Conservation (phyloP, 2,113 vertebrate species). For the Acrocephalus kingi region DNA sequence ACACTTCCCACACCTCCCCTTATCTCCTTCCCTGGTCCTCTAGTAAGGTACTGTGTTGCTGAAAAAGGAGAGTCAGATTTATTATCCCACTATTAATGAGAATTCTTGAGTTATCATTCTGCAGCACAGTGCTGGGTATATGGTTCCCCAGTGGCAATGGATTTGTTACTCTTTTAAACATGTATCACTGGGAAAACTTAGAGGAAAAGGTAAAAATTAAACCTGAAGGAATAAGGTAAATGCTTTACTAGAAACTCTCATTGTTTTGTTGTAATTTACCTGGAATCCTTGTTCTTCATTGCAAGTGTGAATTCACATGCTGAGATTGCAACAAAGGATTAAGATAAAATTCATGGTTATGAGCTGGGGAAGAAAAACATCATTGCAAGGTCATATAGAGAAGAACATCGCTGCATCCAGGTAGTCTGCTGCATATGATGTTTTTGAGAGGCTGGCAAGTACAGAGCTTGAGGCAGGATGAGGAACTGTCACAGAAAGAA, state of each 20-base stretch:
- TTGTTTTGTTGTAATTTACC: background rate
- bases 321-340: slow-evolving; percentile 36
- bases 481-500: slow-evolving; percentile 23
- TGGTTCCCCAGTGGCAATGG: background rate
- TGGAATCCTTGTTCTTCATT: slow-evolving; percentile 27
- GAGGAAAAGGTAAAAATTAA: background rate
- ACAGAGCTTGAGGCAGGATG: slow-evolving; percentile 39
- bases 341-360: background rate
- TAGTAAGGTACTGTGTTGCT: background rate
- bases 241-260: background rate
- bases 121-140: background rate
- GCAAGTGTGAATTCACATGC: background rate
- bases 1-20: too few species aligned
- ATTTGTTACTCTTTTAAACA: background rate
- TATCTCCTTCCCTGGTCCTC: background rate
- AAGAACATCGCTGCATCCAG: slow-evolving; percentile 28
- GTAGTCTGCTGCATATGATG: slow-evolving; percentile 35
- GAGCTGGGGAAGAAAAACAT: background rate
- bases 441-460: slow-evolving; percentile 24
- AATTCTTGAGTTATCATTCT: background rate
- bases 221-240: slow-evolving; percentile 4
- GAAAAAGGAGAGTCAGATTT: background rate
- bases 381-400: slow-evolving; percentile 38
- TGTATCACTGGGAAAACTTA: background rate
- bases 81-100: background rate